These are phyloP conservation scores for Lysandra coridon DNA, from an alignment of 2,888 invertebrate species.

Conservation along the genomic window DNA sequence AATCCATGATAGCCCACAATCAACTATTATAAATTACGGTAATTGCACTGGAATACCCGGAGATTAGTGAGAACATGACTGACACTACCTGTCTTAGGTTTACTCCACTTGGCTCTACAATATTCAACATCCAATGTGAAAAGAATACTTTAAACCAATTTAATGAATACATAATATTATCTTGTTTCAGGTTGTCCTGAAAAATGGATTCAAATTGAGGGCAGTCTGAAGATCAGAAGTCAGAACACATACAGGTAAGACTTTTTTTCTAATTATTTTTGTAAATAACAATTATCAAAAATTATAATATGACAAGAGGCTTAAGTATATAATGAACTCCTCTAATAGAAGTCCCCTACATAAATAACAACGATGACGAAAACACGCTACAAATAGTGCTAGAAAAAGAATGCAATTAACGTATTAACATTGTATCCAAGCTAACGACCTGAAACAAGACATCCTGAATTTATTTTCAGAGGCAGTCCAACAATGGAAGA, in stretches of 20 bases:
- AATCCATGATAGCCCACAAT: constrained; percentile 1
- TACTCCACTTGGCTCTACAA: neutral
- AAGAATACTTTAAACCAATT: neutral
- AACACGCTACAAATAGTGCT: neutral
- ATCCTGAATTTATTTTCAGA: constrained; percentile 49
- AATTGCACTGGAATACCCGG: neutral
- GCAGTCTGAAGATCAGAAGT: neutral
- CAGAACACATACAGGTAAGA: no score
- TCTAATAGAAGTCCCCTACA: neutral
- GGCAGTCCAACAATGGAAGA: constrained; percentile 71
- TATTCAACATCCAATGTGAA: neutral
- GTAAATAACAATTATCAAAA: no score
- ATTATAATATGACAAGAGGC: no score
- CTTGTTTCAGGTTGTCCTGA: neutral
- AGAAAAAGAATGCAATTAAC: constrained; percentile 20
- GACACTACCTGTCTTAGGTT: neutral
- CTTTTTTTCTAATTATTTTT: no score
- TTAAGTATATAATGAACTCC: no score
- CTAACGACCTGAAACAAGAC: constrained; percentile 36
- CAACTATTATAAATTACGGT: constrained; percentile 8
- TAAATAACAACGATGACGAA: neutral
- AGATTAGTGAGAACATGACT: neutral
- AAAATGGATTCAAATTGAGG: neutral
- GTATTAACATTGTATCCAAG: constrained; percentile 19
- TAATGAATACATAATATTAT: neutral